Conservation (phyloP, 2,888 invertebrate genomes). For the Phortica magna region DNA sequence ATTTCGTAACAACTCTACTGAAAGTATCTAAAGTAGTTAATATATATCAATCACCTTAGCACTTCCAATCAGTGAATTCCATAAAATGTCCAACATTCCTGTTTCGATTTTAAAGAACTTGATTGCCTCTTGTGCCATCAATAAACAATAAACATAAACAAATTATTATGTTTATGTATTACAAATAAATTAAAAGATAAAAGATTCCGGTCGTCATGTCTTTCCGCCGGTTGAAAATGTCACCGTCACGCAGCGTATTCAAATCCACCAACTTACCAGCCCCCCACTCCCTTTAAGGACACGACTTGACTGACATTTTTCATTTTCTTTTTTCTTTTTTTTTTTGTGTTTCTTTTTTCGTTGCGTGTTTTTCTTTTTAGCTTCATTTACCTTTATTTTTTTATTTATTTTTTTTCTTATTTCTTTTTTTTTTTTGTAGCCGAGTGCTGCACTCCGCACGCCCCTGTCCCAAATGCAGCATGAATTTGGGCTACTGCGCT, state of each 20-base stretch:
- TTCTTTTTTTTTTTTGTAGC: not conserved
- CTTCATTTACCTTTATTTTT: slow-evolving; percentile 16
- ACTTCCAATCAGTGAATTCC: no score
- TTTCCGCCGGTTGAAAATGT: no score
- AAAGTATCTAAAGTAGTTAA: no score
- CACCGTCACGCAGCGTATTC: no score
- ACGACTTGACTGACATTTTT: not conserved
- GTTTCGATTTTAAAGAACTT: no score
- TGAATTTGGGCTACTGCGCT: not conserved
- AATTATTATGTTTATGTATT: no score
- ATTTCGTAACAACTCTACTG: not conserved
- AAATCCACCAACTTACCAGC: no score
- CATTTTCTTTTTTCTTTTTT: not conserved
- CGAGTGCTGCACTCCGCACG: not conserved
- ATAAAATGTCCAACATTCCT: no score
- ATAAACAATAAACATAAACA: no score
- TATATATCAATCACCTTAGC: no score
- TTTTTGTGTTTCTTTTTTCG: not conserved
- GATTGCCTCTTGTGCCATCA: no score
- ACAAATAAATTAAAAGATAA: slow-evolving; percentile 33
- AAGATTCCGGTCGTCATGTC: slow-evolving; percentile 29
- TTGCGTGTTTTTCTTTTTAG: not conserved
- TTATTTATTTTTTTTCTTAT: not conserved
- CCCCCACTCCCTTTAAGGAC: no score
- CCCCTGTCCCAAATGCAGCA: not conserved